Evolutionary conservation across 2,888 invertebrate genomes (phyloP), one percentile per base, ranked within the genome.

Genomic region (Drymonia ruficornis): DNA sequence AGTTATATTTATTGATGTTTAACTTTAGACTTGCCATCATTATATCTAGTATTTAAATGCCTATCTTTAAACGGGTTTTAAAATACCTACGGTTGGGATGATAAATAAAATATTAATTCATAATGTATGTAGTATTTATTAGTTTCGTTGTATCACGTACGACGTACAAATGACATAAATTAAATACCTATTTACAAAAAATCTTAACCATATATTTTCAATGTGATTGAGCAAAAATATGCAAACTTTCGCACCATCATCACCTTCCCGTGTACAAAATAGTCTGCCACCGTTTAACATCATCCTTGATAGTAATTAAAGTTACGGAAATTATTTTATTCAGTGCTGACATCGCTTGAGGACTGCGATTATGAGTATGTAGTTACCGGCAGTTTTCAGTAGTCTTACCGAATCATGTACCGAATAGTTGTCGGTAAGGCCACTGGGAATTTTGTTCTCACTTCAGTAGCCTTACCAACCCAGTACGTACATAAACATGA

Each of bases 141-240:
- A 56, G 65, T 63, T 16, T 73, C 59, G 43, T 72, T 70, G 71
- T 73, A 74, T 66, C 72, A 65, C 57, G 74, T 67, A 73, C 67
- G 68, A 66, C 63, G 72, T 67, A 69, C 68, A 70, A 67, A 72
- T 65, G 74, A 65, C 62, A 72, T 75, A 76, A 74, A 70, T 78
- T 77, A 80, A 76, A 70, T 75, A 74, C 70, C 74, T 87, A 87
- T 87, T 81, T 86, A 87, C 85, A 88, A 72, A 71, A 72, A 53
- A 63, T 51, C 52, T 61, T 75, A 68, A 67, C 55, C 60, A 45
- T 61, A 61, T 64, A 69, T 63, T 70, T 75, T 45, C 65, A 70
- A 74, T 56, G 68, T 70, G 63, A 70, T 82, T 84, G 83, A 84
- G 81, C 81, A 81, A 81, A 56, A 72, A 68, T 52, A 67, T 72